Percentiles rank a stretch among this genome's conserved stretches.
Evolutionary conservation across 35 echinoderm and acorn worm species (phyloP).

Genomic region (Diadema setosum): DNA sequence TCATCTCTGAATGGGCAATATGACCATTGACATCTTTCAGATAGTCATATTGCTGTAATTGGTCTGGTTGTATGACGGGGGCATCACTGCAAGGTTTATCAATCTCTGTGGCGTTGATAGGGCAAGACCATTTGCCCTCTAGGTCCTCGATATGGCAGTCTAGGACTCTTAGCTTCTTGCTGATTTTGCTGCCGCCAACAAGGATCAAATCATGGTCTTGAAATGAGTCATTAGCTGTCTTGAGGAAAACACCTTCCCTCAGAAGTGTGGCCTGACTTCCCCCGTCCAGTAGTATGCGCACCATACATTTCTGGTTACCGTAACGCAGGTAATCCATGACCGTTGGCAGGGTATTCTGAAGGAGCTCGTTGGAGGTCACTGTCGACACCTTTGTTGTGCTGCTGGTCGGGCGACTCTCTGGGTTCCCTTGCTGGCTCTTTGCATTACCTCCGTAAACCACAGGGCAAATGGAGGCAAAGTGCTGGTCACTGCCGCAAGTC

Average conservation of each 20-base stretch:
- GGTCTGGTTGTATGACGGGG: conserved; percentile 34
- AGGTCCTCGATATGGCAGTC: conserved; percentile 63
- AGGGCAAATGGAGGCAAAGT: too few relatives aligned
- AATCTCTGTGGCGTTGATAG: conserved; percentile 56
- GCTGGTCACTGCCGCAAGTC: too few relatives aligned
- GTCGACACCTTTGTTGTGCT: too few relatives aligned
- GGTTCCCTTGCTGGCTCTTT: too few relatives aligned
- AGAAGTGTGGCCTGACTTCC: conserved; percentile 29
- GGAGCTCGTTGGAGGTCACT: too few relatives aligned
- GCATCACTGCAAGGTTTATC: conserved; percentile 47
- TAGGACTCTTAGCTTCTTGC: conserved; percentile 28
- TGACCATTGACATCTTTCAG: conserved; percentile 24
- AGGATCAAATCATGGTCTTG: conserved; percentile 47
- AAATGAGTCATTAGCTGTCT: conserved; percentile 25
- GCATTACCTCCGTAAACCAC: too few relatives aligned
- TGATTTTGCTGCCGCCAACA: conserved; percentile 19
- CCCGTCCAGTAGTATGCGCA: conserved; percentile 45
- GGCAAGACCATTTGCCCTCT: conserved; percentile 34
- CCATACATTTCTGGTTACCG: conserved; percentile 18
- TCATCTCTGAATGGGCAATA: conserved; percentile 31
- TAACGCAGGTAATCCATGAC: conserved; percentile 31
- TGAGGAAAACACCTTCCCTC: conserved; percentile 43
- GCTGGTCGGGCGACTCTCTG: not conserved
- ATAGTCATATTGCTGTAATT: conserved; percentile 44
- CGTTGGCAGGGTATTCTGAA: conserved; percentile 32